Evolutionary conservation across 2,113 vertebrate genomes (phyloP).

Genomic region (Rhynchomys soricoides): DNA sequence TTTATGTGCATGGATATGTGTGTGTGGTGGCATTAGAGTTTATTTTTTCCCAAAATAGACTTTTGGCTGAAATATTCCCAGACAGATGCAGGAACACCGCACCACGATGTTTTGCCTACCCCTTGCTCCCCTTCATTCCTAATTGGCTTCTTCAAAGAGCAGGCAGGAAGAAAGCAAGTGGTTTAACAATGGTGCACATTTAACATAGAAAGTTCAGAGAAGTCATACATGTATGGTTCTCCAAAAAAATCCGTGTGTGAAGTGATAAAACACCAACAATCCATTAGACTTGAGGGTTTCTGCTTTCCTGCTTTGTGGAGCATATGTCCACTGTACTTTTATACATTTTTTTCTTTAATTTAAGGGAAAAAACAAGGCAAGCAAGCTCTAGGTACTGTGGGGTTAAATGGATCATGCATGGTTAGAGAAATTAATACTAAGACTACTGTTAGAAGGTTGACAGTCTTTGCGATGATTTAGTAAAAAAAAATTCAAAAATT

Average conservation of each 20-base stretch:
- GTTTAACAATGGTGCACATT: constrained; percentile 86
- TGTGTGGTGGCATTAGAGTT: neutral
- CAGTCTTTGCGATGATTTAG: constrained; percentile 89
- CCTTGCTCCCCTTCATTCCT: constrained; percentile 92
- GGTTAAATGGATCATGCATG: constrained; percentile 85
- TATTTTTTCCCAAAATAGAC: constrained; percentile 78
- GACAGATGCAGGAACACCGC: constrained; percentile 87
- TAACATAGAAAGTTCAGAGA: constrained; percentile 87
- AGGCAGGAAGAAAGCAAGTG: constrained; percentile 87
- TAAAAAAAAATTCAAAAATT: constrained; percentile 78
- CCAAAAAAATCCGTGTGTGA: constrained; percentile 68
- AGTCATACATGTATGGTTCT: constrained; percentile 76
- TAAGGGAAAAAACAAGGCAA: constrained; percentile 86
- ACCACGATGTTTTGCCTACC: constrained; percentile 90
- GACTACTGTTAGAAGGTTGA: constrained; percentile 82
- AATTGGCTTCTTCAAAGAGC: constrained; percentile 91
- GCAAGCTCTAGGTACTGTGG: constrained; percentile 84
- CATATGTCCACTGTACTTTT: constrained; percentile 63
- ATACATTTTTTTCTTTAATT: constrained; percentile 64
- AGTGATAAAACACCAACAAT: constrained; percentile 73
- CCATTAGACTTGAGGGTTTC: constrained; percentile 69
- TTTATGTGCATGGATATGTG: neutral
- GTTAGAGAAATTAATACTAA: constrained; percentile 80
- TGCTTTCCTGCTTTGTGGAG: constrained; percentile 71
- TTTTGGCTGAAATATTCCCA: constrained; percentile 87